phyloP scores from a whole-genome alignment of 2,888 invertebrate genomes.

The Anodontia alba region DNA sequence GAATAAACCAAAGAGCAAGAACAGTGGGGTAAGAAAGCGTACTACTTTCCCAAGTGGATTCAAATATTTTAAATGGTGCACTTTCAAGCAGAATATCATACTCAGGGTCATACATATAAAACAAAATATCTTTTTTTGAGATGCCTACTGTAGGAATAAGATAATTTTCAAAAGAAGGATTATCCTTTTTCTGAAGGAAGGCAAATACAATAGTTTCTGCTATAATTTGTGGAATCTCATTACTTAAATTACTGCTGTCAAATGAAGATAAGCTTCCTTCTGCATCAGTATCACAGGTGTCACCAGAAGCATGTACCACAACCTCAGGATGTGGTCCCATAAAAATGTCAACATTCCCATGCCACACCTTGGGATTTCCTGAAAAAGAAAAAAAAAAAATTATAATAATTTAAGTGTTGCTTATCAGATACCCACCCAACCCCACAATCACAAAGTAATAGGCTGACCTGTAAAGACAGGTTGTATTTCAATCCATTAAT shows the following conservation, averaged over 20 bases:
- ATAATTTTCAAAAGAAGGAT: neutral
- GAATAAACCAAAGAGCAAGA: constrained; percentile 10
- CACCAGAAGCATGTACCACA: neutral
- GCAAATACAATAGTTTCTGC: too few relatives aligned
- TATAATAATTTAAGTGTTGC: too few relatives aligned
- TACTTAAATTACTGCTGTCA: neutral
- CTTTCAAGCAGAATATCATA: too few relatives aligned
- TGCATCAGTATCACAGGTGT: neutral
- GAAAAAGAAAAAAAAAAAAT: neutral
- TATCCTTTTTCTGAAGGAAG: neutral
- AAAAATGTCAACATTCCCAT: neutral
- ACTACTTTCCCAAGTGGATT: constrained; percentile 7
- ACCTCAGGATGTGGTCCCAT: neutral
- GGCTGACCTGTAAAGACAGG: too few relatives aligned
- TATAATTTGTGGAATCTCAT: neutral
- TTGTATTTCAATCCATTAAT: too few relatives aligned
- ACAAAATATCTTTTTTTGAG: too few relatives aligned
- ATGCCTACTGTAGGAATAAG: too few relatives aligned
- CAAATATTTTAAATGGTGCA: too few relatives aligned
- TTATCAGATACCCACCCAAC: too few relatives aligned
- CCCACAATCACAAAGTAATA: too few relatives aligned
- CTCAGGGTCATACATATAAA: too few relatives aligned
- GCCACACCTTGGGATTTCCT: too few relatives aligned
- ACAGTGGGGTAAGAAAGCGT: constrained; percentile 3
- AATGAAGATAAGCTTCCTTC: neutral